Evolutionary conservation across 1,140 invertebrate genomes (phyloP).

Genomic region (Pollicipes pollicipes): DNA sequence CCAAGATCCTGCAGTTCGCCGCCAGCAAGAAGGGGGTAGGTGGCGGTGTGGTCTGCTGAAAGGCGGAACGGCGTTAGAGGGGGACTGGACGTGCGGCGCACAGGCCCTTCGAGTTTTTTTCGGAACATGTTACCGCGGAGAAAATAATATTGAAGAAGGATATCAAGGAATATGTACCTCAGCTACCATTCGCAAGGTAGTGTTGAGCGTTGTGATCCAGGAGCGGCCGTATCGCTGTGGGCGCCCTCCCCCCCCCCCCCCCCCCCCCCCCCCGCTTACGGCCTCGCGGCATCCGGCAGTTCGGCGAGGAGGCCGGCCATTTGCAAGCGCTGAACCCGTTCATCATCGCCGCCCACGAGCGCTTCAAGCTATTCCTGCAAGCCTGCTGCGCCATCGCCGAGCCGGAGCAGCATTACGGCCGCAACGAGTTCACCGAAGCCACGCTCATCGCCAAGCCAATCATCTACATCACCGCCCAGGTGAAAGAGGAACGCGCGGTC

Average conservation of each 20-base stretch:
- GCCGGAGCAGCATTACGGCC: constrained; percentile 49
- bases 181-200: not conserved
- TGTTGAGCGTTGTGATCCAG: constrained; percentile 4
- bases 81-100: too few relatives aligned
- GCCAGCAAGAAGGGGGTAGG: constrained; percentile 63
- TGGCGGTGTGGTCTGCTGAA: too few relatives aligned
- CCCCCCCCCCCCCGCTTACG: too few relatives aligned
- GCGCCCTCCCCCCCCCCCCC: constrained; percentile 10
- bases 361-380: constrained; percentile 53
- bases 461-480: constrained; percentile 43
- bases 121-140: constrained; percentile 24
- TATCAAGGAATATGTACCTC: constrained; percentile 1
- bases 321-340: constrained; percentile 53
- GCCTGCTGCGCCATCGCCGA: constrained; percentile 52
- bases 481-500: too few relatives aligned
- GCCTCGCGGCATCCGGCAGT: too few relatives aligned
- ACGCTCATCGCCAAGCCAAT: constrained; percentile 49
- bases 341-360: constrained; percentile 59
- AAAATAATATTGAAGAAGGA: constrained; percentile 17
- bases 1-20: constrained; percentile 64
- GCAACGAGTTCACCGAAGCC: constrained; percentile 58
- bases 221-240: constrained; percentile 12
- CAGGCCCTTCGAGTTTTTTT: constrained; percentile 6
- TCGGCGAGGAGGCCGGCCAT: constrained; percentile 59
- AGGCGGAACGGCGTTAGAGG: too few relatives aligned